Evolutionary conservation across 1,140 invertebrate species (phyloP).

Genomic region (Drosophila ohnishii): DNA sequence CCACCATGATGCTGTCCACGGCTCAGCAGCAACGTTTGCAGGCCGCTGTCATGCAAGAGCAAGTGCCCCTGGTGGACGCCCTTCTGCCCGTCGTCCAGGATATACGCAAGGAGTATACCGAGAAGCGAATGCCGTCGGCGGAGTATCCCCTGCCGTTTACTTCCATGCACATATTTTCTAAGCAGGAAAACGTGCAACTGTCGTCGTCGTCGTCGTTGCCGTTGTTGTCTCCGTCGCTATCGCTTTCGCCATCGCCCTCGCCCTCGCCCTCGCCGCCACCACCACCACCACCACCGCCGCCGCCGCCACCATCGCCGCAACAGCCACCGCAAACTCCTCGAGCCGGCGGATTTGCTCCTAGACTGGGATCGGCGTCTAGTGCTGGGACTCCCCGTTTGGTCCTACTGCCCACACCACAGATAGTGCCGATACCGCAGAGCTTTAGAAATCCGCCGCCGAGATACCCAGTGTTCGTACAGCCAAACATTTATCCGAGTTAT

Average conservation of each 20-base stretch:
- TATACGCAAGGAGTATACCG: conserved; percentile 22
- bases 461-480: neutral
- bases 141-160: neutral
- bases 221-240: too few relatives aligned
- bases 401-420: neutral
- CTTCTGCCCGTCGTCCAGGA: conserved; percentile 26
- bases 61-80: conserved; percentile 16
- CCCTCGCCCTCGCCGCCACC: too few relatives aligned
- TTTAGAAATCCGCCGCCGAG: neutral
- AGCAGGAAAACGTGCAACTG: too few relatives aligned
- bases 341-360: neutral
- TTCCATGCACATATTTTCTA: conserved; percentile 11
- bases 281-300: too few relatives aligned
- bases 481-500: neutral
- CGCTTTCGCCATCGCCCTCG: neutral
- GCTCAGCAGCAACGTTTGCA: conserved; percentile 30
- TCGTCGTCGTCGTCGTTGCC: neutral
- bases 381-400: neutral
- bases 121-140: neutral
- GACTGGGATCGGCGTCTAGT: neutral
- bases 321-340: neutral
- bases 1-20: neutral
- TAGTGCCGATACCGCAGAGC: neutral
- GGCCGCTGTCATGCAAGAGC: conserved; percentile 21
- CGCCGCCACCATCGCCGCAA: neutral